phyloP scores from a whole-genome alignment of 2,888 invertebrate species.

The Caenorhabditis afra region DNA sequence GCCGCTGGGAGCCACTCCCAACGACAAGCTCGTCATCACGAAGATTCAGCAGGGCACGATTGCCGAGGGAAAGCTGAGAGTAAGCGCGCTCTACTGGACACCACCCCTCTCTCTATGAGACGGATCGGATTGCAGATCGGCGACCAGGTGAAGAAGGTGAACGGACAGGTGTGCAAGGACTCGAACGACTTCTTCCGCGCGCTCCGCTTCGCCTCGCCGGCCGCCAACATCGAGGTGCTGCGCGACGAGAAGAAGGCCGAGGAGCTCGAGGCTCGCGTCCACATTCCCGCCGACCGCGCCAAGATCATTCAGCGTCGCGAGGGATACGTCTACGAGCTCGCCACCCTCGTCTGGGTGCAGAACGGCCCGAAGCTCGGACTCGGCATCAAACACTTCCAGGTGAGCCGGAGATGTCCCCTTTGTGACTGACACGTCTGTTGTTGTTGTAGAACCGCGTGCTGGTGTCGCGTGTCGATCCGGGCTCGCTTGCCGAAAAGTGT shows the following conservation, averaged over 20 bases:
- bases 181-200: conserved; percentile 72
- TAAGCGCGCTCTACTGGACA: conserved; percentile 31
- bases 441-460: conserved; percentile 72
- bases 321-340: conserved; percentile 69
- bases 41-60: conserved; percentile 75
- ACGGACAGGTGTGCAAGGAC: conserved; percentile 63
- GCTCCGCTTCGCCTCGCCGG: conserved; percentile 71
- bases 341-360: conserved; percentile 60
- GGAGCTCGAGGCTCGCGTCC: conserved; percentile 69
- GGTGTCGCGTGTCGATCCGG: conserved; percentile 70
- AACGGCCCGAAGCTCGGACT: conserved; percentile 74
- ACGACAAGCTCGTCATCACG: conserved; percentile 75
- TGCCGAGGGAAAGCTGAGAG: conserved; percentile 75
- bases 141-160: conserved; percentile 72
- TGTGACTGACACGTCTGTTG: not conserved
- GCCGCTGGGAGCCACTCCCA: conserved; percentile 75
- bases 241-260: conserved; percentile 68
- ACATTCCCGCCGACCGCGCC: conserved; percentile 74
- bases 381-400: conserved; percentile 75
- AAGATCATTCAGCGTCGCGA: conserved; percentile 74
- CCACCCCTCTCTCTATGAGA: no score
- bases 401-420: no score
- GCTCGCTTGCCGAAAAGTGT: conserved; percentile 66
- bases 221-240: conserved; percentile 61
- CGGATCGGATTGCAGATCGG: no score